Base-by-base conservation (phyloP, 2,113 vertebrate genomes). In the Parus major region DNA sequence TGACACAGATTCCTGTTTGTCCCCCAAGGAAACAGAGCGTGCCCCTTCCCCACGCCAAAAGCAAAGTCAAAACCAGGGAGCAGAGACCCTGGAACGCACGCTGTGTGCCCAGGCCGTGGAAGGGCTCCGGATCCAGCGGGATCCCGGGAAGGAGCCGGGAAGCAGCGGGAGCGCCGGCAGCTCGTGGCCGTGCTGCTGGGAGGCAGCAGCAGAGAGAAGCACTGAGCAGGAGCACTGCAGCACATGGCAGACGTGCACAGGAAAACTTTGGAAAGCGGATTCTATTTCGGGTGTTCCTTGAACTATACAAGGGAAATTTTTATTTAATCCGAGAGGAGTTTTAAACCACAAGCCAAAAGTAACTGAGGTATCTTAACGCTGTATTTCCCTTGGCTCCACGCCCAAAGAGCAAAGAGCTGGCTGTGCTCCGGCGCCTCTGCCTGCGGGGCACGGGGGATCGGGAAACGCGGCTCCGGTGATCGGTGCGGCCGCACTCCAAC, bases 311-410 rank as follows among this genome's bases (percentile, higher is more conserved):
- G 17, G 7, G 7, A 25, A 4, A 1, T 3, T 42, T 50, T 12
- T 9, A 22, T 35, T 76, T 53, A 12, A 18, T 21, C 65, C 44
- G 12, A 8, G 6, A 28, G 15, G 8, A 27, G 16, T 5, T 73
- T 70, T 22, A 61, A 53, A 5, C 22, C 71, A 53, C 17, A 20
- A 15, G 10, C 15, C 36, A 6, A 22, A 15, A 9, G 23, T 13
- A 46, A 31, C 15, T 1, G 60, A 21, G 27, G 18, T 6, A 10
- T 10, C 23, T 24, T 3, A 7, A 7, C 5, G 3, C 0, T 1
- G 15, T 1, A 33, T 11, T 39, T 35, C 4, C 53, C 19, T n/a
- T 31, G 65, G 83, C 65, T 60, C 10, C 39, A 0, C 0, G 12
- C 39, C 76, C 36, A 5, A 10, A n/a, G 2, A n/a, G 33, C 47